Conservation (phyloP, 2,113 vertebrate genomes). For the Triplophysa dalaica region DNA sequence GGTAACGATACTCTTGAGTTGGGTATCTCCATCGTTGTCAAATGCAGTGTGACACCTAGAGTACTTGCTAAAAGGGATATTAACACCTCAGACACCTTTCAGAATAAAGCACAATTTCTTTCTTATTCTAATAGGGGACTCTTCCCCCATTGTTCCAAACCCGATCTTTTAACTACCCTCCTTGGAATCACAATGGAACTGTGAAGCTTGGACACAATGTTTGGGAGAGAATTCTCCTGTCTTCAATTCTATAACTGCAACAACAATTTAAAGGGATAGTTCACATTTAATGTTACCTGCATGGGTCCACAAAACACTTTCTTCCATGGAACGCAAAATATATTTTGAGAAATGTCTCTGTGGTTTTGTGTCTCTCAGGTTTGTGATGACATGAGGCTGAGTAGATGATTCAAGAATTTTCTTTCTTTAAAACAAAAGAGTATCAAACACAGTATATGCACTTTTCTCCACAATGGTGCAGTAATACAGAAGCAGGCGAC, state of each 20-base stretch:
- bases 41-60: conserved; percentile 8
- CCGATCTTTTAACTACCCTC: background rate
- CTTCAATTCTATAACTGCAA: background rate
- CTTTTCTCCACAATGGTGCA: background rate
- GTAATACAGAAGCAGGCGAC: conserved; percentile 61
- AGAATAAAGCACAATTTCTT: background rate
- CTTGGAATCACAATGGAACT: conserved; percentile 2
- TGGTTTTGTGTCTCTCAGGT: too few species aligned
- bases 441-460: conserved; percentile 30
- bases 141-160: conserved; percentile 5
- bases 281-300: too few species aligned
- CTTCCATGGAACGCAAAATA: too few species aligned
- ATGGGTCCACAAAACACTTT: too few species aligned
- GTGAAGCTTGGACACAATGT: conserved; percentile 10
- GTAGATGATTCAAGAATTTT: too few species aligned
- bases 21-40: background rate
- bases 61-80: conserved; percentile 1
- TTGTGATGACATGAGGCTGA: too few species aligned
- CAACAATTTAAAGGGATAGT: background rate
- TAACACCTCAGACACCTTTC: conserved; percentile 19
- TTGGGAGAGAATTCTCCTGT: too few species aligned
- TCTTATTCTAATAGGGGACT: conserved; percentile 40
- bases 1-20: too few species aligned
- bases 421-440: too few species aligned
- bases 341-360: too few species aligned